These are phyloP conservation scores for Lepidonotus clava DNA, from an alignment of 2,888 invertebrate genomes.

Conservation along the genomic window DNA sequence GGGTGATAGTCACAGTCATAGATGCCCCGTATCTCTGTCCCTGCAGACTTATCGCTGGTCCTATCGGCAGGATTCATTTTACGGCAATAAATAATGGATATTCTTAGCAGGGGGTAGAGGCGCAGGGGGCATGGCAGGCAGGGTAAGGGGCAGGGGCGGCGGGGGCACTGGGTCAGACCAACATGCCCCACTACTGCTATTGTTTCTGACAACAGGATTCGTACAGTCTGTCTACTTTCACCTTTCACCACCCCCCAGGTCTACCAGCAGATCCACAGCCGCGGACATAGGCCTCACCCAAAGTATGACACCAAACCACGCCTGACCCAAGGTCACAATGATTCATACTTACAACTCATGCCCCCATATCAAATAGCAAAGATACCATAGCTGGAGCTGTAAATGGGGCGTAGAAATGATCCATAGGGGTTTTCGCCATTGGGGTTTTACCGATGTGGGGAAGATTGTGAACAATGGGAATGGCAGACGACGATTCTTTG, in stretches of 20 bases:
- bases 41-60: no score
- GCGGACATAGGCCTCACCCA: neutral
- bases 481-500: conserved; percentile 17
- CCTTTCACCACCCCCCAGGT: neutral
- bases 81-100: neutral
- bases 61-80: no score
- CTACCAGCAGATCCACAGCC: neutral
- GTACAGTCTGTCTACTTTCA: no score
- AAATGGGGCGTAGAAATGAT: conserved; percentile 3
- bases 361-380: neutral
- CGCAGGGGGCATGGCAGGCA: neutral
- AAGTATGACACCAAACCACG: neutral
- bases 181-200: neutral
- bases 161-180: conserved; percentile 32
- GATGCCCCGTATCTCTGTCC: no score
- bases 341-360: no score
- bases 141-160: neutral
- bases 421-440: neutral
- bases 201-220: conserved; percentile 21
- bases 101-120: neutral
- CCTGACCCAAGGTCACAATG: no score
- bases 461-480: neutral
- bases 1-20: no score
- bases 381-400: neutral
- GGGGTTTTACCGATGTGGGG: neutral